These are phyloP conservation scores for Caenorhabditis sp. DNA, from an alignment of 2,888 invertebrate species.

Conservation along the genomic window DNA sequence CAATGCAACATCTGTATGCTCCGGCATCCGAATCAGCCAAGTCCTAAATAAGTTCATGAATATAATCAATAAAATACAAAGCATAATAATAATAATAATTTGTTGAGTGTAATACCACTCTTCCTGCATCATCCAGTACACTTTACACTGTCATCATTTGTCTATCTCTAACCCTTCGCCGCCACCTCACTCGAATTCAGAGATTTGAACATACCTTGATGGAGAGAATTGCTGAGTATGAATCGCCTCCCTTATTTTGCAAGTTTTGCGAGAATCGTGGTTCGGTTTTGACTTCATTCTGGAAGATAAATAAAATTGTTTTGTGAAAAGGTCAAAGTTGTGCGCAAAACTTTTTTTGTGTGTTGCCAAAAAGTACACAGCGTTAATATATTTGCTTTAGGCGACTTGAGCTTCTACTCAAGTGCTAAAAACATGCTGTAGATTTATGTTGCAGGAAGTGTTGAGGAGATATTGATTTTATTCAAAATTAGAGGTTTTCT, in stretches of 20 bases:
- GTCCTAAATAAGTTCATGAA: conserved; percentile 62
- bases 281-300: conserved; percentile 66
- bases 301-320: conserved; percentile 20
- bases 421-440: not conserved
- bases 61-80: not conserved
- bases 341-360: not conserved
- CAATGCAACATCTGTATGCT: conserved; percentile 71
- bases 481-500: not conserved
- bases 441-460: not conserved
- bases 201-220: conserved; percentile 64
- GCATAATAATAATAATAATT: conserved; percentile 3
- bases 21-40: conserved; percentile 71
- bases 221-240: conserved; percentile 70
- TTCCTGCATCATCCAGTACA: not conserved
- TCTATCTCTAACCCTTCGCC: no score
- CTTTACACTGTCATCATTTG: conserved; percentile 1
- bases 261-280: conserved; percentile 65
- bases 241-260: conserved; percentile 68
- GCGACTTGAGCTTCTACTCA: not conserved
- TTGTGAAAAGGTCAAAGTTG: not conserved
- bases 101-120: not conserved
- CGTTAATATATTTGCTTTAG: not conserved
- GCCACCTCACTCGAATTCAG: no score
- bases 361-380: not conserved
- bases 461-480: not conserved